phyloP scores from a whole-genome alignment of 2,113 vertebrate species.

The Speoplatyrhinus poulsoni region DNA sequence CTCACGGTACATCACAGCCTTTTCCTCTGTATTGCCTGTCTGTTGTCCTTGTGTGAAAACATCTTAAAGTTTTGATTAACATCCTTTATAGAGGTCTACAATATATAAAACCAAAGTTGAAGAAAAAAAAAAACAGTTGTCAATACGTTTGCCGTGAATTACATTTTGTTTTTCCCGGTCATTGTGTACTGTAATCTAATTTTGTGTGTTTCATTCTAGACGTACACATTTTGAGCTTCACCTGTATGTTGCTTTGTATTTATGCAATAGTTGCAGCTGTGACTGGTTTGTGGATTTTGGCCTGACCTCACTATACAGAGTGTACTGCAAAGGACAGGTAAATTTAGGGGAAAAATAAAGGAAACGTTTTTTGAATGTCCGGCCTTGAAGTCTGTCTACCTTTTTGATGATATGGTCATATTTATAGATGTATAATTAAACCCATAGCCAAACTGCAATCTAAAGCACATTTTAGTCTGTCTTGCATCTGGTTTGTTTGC shows the following conservation, averaged over 20 bases:
- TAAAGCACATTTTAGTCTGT: background rate
- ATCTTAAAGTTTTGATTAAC: constrained; percentile 34
- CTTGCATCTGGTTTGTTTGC: constrained; percentile 2
- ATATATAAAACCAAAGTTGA: constrained; percentile 70
- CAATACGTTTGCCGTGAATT: constrained; percentile 61
- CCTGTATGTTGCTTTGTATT: constrained; percentile 75
- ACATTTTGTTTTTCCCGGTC: constrained; percentile 49
- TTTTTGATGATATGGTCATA: background rate
- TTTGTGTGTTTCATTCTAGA: constrained; percentile 58
- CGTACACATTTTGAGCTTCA: constrained; percentile 54
- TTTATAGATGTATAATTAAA: background rate
- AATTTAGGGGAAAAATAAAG: constrained; percentile 52
- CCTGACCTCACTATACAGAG: constrained; percentile 66
- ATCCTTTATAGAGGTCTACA: constrained; percentile 47
- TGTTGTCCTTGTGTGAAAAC: constrained; percentile 46
- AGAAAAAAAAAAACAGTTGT: constrained; percentile 32
- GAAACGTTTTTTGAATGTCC: constrained; percentile 70
- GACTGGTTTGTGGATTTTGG: constrained; percentile 70
- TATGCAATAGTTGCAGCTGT: constrained; percentile 72
- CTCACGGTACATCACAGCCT: constrained; percentile 39
- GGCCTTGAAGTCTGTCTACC: constrained; percentile 26
- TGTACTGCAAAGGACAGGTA: constrained; percentile 64
- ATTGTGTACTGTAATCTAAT: constrained; percentile 59
- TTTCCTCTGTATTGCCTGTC: constrained; percentile 33
- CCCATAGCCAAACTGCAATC: no score